A percentile compares a stretch with the other conserved stretches of the same genome.
phyloP scores from a whole-genome alignment of 2,113 vertebrate genomes.

The Calidris pygmaea region DNA sequence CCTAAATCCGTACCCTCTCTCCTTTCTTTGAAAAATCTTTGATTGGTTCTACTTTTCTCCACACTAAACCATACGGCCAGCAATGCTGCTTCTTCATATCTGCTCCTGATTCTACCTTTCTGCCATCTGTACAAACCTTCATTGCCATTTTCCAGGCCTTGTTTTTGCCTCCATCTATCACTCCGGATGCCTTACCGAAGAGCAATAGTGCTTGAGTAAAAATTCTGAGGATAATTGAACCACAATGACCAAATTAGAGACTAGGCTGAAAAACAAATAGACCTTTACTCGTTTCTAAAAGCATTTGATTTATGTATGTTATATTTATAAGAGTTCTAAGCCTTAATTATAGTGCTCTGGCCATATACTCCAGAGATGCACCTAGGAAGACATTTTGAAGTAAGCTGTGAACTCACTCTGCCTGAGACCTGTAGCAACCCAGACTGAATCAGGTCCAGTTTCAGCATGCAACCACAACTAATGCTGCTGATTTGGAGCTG shows the following conservation, averaged over 20 bases:
- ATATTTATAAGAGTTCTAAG: background rate
- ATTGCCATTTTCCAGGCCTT: background rate
- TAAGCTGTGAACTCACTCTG: background rate
- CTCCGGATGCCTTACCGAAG: background rate
- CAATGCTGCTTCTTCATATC: background rate
- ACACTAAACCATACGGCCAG: background rate
- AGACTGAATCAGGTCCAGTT: background rate
- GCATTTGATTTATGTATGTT: fast-evolving
- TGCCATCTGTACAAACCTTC: background rate
- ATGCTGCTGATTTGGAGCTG: background rate
- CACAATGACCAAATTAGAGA: background rate
- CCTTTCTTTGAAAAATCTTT: background rate
- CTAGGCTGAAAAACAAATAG: background rate
- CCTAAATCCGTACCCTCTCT: background rate
- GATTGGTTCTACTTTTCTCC: background rate
- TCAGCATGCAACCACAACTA: background rate
- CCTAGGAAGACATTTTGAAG: background rate
- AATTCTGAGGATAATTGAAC: background rate
- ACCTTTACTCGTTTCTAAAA: background rate
- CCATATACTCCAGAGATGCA: background rate
- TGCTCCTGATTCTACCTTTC: background rate
- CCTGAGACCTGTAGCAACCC: background rate
- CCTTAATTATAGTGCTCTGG: background rate
- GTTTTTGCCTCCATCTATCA: background rate
- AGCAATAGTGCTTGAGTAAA: background rate